These are phyloP conservation scores for Tokudaia tokunoshimensis DNA, from an alignment of 2,797 vertebrate genomes.

Conservation along the genomic window DNA sequence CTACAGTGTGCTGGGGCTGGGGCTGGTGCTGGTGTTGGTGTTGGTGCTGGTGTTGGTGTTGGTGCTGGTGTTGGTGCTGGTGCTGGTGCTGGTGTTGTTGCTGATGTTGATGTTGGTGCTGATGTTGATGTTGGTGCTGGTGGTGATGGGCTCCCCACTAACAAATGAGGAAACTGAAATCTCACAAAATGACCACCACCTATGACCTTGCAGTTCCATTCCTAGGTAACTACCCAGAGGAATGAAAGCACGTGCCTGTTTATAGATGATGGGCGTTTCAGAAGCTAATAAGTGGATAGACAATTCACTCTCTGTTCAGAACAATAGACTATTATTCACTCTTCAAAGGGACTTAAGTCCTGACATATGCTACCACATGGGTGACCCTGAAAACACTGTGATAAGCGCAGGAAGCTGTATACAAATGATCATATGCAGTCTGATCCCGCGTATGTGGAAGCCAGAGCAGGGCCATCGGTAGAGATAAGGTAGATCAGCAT, in stretches of 20 bases:
- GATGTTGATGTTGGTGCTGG: not conserved
- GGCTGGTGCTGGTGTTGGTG: not conserved
- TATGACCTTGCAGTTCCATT: not conserved
- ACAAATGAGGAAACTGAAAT: not conserved
- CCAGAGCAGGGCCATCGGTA: not conserved
- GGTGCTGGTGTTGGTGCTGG: no score
- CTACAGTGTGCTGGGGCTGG: not conserved
- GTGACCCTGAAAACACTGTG: not conserved
- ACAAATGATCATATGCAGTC: not conserved
- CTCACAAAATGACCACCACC: not conserved
- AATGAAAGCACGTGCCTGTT: not conserved
- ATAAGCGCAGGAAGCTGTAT: not conserved
- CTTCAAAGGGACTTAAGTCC: not conserved
- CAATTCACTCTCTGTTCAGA: not conserved
- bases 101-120: not conserved
- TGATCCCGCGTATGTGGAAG: not conserved
- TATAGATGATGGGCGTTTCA: not conserved
- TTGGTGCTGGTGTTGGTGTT: not conserved
- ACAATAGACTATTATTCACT: not conserved
- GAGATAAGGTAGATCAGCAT: not conserved
- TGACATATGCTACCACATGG: not conserved
- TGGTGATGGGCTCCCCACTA: not conserved
- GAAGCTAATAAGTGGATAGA: slow-evolving; percentile 5
- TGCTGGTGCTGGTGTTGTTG: not conserved
- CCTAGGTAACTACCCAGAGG: not conserved